Percentiles rank a stretch among this genome's conserved stretches.
Conservation (phyloP, 2,113 vertebrate species). For the Trichechus manatus region DNA sequence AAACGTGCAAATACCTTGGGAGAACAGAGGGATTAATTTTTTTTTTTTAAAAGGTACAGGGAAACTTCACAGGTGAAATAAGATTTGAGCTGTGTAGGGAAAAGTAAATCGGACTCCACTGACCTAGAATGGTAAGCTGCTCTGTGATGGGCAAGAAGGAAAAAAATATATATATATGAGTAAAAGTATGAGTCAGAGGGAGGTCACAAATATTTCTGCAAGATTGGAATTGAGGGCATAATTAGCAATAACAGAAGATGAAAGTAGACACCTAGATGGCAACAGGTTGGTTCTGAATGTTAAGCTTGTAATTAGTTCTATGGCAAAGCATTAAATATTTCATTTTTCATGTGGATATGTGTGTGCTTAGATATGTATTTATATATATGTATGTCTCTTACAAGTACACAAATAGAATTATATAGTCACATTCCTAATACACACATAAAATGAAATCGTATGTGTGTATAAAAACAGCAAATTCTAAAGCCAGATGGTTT, state of each 20-base stretch:
- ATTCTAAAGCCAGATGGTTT: neutral
- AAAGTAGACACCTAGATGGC: too few relatives aligned
- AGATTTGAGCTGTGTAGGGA: fast-evolving
- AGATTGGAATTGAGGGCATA: neutral
- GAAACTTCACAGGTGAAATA: too few relatives aligned
- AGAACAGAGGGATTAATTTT: neutral
- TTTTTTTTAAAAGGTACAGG: neutral
- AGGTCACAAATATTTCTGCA: neutral
- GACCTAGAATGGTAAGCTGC: neutral
- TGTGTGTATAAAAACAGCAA: too few relatives aligned
- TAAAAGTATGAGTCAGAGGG: neutral
- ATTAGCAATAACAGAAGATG: neutral
- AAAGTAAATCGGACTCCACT: too few relatives aligned
- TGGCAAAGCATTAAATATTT: neutral
- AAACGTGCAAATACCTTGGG: neutral
- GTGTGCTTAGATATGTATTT: neutral
- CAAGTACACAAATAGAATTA: neutral
- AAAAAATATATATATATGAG: too few relatives aligned
- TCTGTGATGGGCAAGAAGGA: neutral
- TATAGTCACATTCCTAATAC: fast-evolving
- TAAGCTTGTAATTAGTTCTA: neutral
- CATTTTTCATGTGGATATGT: neutral
- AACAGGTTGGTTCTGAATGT: too few relatives aligned
- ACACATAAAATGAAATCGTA: neutral
- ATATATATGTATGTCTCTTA: neutral